Evolutionary conservation across 1,140 invertebrate genomes (phyloP).

Genomic region (Neoseiulus cucumeris): DNA sequence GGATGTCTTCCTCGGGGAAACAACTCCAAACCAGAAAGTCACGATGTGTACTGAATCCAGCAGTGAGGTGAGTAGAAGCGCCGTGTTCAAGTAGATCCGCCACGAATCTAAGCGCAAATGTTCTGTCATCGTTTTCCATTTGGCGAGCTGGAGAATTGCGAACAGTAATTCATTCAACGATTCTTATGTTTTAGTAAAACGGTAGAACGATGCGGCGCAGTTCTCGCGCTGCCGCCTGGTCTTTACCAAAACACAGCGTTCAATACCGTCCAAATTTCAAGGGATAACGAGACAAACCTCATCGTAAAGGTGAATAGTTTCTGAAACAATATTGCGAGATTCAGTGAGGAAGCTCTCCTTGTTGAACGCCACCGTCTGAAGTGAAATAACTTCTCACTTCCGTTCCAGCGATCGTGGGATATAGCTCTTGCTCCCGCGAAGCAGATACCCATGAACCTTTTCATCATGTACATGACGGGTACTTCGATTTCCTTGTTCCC

Average conservation of each 20-base stretch:
- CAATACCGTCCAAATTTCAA: background rate
- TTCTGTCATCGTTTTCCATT: background rate
- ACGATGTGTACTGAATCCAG: background rate
- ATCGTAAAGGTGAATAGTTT: background rate
- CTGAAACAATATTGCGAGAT: too few relatives aligned
- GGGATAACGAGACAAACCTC: background rate
- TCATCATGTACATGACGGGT: slow-evolving; percentile 99
- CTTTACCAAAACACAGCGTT: background rate
- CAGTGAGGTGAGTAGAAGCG: background rate
- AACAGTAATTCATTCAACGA: background rate
- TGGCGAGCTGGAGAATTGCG: background rate
- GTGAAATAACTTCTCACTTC: too few relatives aligned
- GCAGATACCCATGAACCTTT: slow-evolving; percentile 89
- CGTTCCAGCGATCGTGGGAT: slow-evolving; percentile 70
- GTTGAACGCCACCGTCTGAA: too few relatives aligned
- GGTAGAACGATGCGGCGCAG: background rate
- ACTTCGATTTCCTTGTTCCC: slow-evolving; percentile 98
- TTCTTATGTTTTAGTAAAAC: background rate
- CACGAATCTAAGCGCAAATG: background rate
- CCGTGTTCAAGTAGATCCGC: background rate
- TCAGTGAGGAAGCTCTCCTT: too few relatives aligned
- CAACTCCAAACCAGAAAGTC: background rate
- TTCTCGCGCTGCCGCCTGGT: background rate
- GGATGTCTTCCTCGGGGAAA: background rate
- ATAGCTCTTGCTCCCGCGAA: slow-evolving; percentile 82